phyloP scores from a whole-genome alignment of 2,888 invertebrate species.

The Malthinus flaveolus region DNA sequence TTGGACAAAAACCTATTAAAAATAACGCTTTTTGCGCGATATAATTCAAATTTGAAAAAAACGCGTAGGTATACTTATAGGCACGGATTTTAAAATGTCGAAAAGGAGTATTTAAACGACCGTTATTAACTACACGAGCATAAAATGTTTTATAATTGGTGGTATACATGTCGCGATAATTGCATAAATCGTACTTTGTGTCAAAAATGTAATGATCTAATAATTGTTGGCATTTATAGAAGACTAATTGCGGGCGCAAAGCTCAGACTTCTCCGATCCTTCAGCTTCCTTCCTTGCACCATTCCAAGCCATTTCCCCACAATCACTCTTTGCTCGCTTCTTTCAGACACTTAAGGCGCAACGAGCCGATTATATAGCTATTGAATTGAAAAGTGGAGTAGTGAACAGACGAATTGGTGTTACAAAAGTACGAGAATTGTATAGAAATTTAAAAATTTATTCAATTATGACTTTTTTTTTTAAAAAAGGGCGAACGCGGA shows the following conservation, averaged over 20 bases:
- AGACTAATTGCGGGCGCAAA: conserved; percentile 44
- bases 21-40: too few relatives aligned
- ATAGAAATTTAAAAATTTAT: conserved; percentile 25
- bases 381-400: conserved; percentile 27
- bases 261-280: conserved; percentile 40
- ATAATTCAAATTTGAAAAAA: too few relatives aligned
- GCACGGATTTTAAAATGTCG: too few relatives aligned
- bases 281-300: conserved; percentile 50
- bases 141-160: too few relatives aligned
- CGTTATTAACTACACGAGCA: too few relatives aligned
- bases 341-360: conserved; percentile 49
- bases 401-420: conserved; percentile 29
- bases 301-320: conserved; percentile 53
- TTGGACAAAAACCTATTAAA: too few relatives aligned
- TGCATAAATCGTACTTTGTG: conserved; percentile 27
- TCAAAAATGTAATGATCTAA: conserved; percentile 27
- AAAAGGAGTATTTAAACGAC: too few relatives aligned
- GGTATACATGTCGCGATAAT: conserved; percentile 14
- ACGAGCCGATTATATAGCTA: conserved; percentile 45
- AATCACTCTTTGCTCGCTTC: conserved; percentile 50
- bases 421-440: conserved; percentile 25
- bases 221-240: conserved; percentile 42
- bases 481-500: conserved; percentile 13
- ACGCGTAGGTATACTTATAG: too few relatives aligned
- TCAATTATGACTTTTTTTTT: conserved; percentile 12